phyloP scores from a whole-genome alignment of 2,888 invertebrate species.

The Spodoptera exigua region DNA sequence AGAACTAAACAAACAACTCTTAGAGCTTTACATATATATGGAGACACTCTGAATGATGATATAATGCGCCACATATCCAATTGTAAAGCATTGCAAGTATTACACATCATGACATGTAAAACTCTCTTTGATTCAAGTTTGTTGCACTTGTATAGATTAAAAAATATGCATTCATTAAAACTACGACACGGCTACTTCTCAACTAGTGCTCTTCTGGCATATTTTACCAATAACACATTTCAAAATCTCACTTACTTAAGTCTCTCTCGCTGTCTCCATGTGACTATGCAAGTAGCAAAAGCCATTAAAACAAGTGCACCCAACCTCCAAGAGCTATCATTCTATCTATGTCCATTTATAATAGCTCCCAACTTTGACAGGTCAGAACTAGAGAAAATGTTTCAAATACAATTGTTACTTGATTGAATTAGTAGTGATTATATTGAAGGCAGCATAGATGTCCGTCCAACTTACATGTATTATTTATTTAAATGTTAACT shows the following conservation, averaged over 20 bases:
- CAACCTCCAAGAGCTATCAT: conserved; percentile 84
- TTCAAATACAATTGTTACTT: conserved; percentile 84
- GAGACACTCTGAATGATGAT: conserved; percentile 86
- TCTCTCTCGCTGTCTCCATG: conserved; percentile 85
- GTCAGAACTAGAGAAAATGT: conserved; percentile 84
- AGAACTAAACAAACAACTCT: conserved; percentile 80
- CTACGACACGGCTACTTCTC: conserved; percentile 88
- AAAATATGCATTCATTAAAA: conserved; percentile 84
- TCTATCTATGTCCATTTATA: conserved; percentile 86
- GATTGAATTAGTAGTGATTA: conserved; percentile 74
- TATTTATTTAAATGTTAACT: conserved; percentile 43
- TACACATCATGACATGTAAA: conserved; percentile 88
- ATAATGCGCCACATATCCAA: conserved; percentile 83
- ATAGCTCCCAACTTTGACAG: conserved; percentile 83
- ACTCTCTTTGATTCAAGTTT: conserved; percentile 87
- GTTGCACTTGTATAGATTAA: conserved; percentile 80
- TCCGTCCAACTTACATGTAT: conserved; percentile 68
- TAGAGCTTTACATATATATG: conserved; percentile 84
- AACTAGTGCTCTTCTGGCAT: conserved; percentile 82
- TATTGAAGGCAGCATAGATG: conserved; percentile 64
- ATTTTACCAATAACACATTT: conserved; percentile 85
- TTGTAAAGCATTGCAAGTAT: conserved; percentile 80
- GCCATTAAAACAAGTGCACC: conserved; percentile 85
- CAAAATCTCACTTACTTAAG: conserved; percentile 84
- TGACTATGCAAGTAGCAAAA: conserved; percentile 85